Percentiles rank a stretch among this genome's conserved stretches.
These are phyloP conservation scores for Periophthalmus modestus DNA, from an alignment of 2,113 vertebrate species.

Conservation along the genomic window DNA sequence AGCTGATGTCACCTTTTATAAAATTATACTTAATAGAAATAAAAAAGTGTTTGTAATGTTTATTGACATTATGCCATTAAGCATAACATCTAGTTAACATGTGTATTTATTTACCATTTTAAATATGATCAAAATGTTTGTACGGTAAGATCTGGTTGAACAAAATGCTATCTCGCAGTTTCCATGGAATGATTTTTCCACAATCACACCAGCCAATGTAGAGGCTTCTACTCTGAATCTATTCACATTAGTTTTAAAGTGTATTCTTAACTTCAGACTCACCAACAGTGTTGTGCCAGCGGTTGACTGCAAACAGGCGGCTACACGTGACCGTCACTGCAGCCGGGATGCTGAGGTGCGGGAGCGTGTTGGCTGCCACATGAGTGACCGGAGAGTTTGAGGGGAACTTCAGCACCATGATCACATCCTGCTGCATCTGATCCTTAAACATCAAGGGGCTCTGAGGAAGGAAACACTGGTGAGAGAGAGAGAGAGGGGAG, in stretches of 20 bases:
- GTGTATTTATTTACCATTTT: neutral
- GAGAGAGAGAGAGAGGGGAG: conserved; percentile 79
- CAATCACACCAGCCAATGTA: too few relatives aligned
- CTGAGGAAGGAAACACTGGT: conserved; percentile 99
- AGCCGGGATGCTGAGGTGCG: conserved; percentile 95
- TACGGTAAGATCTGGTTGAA: too few relatives aligned
- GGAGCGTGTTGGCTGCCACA: conserved; percentile 95
- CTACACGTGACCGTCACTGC: conserved; percentile 98
- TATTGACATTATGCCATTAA: neutral
- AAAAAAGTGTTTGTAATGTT: neutral
- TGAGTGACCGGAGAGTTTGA: conserved; percentile 98
- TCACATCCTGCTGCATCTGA: conserved; percentile 99
- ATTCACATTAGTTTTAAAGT: too few relatives aligned
- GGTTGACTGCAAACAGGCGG: conserved; percentile 96
- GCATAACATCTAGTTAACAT: neutral
- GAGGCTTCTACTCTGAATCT: too few relatives aligned
- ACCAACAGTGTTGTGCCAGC: conserved; percentile 99
- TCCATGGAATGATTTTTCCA: too few relatives aligned
- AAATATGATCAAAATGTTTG: neutral
- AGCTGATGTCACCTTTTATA: neutral
- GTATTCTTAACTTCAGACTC: conserved; percentile 51
- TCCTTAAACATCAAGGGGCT: conserved; percentile 99
- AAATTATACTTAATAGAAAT: neutral
- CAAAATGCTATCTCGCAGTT: too few relatives aligned
- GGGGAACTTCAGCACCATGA: conserved; percentile 99